Conservation (phyloP, 2,888 invertebrate genomes). For the Andrena bucephala region DNA sequence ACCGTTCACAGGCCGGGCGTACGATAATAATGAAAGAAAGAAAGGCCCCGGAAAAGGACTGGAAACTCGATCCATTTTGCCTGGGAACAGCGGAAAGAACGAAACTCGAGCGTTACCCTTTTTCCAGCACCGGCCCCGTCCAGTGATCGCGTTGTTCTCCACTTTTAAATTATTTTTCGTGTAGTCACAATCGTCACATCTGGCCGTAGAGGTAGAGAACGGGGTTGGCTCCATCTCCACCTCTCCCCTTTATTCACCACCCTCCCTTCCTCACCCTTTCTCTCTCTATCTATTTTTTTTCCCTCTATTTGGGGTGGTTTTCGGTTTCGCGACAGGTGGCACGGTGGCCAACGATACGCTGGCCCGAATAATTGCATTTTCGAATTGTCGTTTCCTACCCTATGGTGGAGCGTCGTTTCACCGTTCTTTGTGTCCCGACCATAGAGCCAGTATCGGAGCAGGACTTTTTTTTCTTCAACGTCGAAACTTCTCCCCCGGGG, state of each 20-base stretch:
- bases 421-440: constrained; percentile 59
- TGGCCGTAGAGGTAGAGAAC: constrained; percentile 37
- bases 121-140: constrained; percentile 17
- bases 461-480: constrained; percentile 32
- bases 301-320: constrained; percentile 58
- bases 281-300: not conserved
- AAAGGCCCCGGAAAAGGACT: not conserved
- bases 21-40: constrained; percentile 58
- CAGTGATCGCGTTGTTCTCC: constrained; percentile 56
- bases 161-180: constrained; percentile 67
- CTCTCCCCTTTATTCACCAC: not conserved
- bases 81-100: constrained; percentile 15
- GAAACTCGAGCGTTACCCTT: constrained; percentile 51
- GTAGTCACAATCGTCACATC: constrained; percentile 66
- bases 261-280: not conserved
- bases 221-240: not conserved
- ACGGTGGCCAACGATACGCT: constrained; percentile 66
- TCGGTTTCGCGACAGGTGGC: constrained; percentile 69
- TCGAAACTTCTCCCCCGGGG: constrained; percentile 36
- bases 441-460: constrained; percentile 38
- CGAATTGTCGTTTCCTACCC: constrained; percentile 66
- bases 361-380: constrained; percentile 77
- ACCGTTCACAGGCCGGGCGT: constrained; percentile 21
- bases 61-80: constrained; percentile 45
- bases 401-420: constrained; percentile 46